Evolutionary conservation across 2,113 vertebrate genomes (phyloP).

Genomic region (Leucosticte australis): DNA sequence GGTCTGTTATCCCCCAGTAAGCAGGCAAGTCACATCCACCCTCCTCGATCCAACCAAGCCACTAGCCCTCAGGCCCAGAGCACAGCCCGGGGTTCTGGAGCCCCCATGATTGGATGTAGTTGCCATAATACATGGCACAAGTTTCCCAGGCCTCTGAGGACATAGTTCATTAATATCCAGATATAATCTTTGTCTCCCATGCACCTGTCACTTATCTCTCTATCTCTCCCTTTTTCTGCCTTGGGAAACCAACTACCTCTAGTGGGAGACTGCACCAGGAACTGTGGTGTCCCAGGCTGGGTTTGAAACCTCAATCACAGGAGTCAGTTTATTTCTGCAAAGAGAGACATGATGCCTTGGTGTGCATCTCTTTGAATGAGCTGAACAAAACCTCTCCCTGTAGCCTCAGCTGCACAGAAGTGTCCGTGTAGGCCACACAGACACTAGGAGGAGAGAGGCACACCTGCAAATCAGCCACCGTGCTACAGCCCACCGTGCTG

Average conservation of each 20-base stretch:
- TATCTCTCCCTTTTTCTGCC: rapidly evolving
- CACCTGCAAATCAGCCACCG: not conserved
- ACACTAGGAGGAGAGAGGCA: not conserved
- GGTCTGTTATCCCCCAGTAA: not conserved
- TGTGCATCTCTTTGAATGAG: not conserved
- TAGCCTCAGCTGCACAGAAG: not conserved
- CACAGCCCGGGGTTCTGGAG: not conserved
- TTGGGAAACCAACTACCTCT: not conserved
- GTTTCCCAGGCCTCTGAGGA: not conserved
- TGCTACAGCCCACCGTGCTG: rapidly evolving
- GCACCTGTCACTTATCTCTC: not conserved
- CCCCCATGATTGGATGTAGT: rapidly evolving
- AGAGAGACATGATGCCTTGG: not conserved
- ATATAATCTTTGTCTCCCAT: not conserved
- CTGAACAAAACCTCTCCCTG: not conserved
- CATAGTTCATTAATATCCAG: not conserved
- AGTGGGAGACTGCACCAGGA: not conserved
- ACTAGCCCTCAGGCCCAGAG: not conserved
- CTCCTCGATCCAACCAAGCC: not conserved
- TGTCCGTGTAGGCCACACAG: not conserved
- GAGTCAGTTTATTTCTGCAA: not conserved
- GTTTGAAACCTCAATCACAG: not conserved
- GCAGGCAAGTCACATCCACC: not conserved
- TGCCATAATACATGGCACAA: not conserved
- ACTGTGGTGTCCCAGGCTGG: not conserved